Percentiles rank a stretch among this genome's conserved stretches.
phyloP scores from a whole-genome alignment of 2,888 invertebrate species.

The Macrophya annulata region DNA sequence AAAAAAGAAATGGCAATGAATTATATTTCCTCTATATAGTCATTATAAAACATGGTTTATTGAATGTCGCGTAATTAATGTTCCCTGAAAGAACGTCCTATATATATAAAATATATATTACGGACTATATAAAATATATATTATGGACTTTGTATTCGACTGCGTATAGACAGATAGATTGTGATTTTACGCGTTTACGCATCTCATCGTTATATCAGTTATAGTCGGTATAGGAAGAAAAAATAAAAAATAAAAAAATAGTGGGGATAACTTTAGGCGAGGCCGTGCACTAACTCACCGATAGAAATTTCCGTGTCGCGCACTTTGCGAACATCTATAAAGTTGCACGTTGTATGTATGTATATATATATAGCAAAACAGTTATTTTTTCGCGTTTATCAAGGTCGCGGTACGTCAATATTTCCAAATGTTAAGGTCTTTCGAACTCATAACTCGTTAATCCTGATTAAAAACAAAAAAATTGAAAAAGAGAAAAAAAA shows the following conservation, averaged over 20 bases:
- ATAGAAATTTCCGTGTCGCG: slow-evolving; percentile 14
- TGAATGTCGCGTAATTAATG: slow-evolving; percentile 24
- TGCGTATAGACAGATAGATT: not conserved
- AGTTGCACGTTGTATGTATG: slow-evolving; percentile 20
- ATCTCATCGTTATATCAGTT: not conserved
- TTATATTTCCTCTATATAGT: not conserved
- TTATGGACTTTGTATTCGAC: slow-evolving; percentile 16
- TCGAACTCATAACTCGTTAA: not conserved
- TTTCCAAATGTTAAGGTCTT: slow-evolving; percentile 51
- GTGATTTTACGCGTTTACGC: slow-evolving; percentile 27
- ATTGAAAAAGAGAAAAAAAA: not conserved
- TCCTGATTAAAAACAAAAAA: slow-evolving; percentile 6
- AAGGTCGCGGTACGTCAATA: slow-evolving; percentile 39
- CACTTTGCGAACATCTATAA: slow-evolving; percentile 10
- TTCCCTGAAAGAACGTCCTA: not conserved
- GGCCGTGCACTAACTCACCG: not conserved
- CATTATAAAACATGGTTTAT: not conserved
- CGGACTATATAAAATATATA: slow-evolving; percentile 7
- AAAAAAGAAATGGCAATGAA: not conserved
- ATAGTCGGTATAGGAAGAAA: not conserved
- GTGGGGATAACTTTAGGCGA: slow-evolving; percentile 32
- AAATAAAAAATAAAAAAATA: not conserved
- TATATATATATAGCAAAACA: slow-evolving; percentile 29
- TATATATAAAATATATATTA: not conserved
- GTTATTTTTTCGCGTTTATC: slow-evolving; percentile 26